Percentiles rank a stretch among this genome's conserved stretches.
Conservation (phyloP, 2,113 vertebrate genomes). For the Crypturellus undulatus region DNA sequence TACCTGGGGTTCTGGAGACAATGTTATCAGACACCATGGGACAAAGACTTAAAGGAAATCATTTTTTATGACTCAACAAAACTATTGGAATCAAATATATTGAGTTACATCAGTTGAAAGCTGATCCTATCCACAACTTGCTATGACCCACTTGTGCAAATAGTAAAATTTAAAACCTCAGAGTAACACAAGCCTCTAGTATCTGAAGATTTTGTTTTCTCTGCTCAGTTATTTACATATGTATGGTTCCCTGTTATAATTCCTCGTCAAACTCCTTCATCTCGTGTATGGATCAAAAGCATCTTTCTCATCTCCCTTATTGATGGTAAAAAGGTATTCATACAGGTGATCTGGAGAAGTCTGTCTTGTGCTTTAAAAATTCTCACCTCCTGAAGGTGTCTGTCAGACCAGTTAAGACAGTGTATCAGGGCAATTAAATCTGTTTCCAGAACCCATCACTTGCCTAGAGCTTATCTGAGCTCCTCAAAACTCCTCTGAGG, state of each 20-base stretch:
- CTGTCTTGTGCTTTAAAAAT: not conserved
- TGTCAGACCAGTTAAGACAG: not conserved
- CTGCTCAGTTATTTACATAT: constrained; percentile 1
- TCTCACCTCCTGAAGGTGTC: not conserved
- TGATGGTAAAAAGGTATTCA: constrained; percentile 1
- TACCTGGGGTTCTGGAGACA: not conserved
- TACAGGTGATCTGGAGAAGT: not conserved
- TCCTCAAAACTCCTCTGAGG: not conserved
- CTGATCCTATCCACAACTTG: not conserved
- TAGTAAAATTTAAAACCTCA: not conserved
- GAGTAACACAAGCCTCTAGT: not conserved
- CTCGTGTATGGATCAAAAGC: not conserved
- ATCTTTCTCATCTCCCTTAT: not conserved
- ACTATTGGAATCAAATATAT: constrained; percentile 25
- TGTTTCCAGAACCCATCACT: not conserved
- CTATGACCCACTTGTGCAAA: not conserved
- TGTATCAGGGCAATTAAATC: not conserved
- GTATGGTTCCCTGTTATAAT: not conserved
- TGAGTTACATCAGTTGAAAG: constrained; percentile 4
- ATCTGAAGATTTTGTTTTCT: not conserved
- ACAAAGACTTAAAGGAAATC: constrained; percentile 5
- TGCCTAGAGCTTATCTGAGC: not conserved
- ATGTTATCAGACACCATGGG: not conserved
- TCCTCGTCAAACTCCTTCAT: not conserved
- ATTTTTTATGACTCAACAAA: constrained; percentile 13